A percentile compares a stretch with the other conserved stretches of the same genome.
These are phyloP conservation scores for Harpagus bidentatus DNA, from an alignment of 2,113 vertebrate genomes.

Conservation along the genomic window DNA sequence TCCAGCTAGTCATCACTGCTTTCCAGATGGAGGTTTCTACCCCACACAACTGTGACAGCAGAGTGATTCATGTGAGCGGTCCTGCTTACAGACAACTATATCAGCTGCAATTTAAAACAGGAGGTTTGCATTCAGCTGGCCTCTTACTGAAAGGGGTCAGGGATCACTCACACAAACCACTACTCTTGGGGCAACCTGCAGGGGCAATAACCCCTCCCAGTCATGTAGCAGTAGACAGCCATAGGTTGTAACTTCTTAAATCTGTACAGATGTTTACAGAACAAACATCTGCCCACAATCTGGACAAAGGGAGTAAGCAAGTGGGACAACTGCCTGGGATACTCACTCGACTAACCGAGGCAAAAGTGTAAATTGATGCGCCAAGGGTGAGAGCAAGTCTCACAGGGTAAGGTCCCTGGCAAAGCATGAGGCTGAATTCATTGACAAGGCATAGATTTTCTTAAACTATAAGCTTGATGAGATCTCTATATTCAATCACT, in stretches of 20 bases:
- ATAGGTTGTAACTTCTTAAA: neutral
- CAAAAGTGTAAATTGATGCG: neutral
- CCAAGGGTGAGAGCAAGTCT: neutral
- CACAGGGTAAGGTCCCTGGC: neutral
- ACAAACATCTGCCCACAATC: neutral
- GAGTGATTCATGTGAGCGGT: neutral
- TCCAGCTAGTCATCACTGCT: neutral
- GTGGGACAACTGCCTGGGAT: neutral
- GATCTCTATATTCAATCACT: neutral
- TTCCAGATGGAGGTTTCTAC: neutral
- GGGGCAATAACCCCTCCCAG: neutral
- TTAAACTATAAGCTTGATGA: neutral
- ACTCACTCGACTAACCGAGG: neutral
- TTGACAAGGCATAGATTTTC: neutral
- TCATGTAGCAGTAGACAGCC: neutral
- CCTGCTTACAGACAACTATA: neutral
- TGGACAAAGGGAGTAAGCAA: neutral
- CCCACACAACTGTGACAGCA: neutral
- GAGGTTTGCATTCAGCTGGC: neutral
- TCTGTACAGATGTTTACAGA: neutral
- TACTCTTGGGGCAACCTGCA: neutral
- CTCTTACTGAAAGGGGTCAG: neutral
- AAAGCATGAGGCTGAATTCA: neutral
- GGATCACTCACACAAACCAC: neutral
- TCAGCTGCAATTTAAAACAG: neutral